Percentiles rank a stretch among this genome's conserved stretches.
These are phyloP conservation scores for Gasteruption jaculator DNA, from an alignment of 2,888 invertebrate species.

Conservation along the genomic window DNA sequence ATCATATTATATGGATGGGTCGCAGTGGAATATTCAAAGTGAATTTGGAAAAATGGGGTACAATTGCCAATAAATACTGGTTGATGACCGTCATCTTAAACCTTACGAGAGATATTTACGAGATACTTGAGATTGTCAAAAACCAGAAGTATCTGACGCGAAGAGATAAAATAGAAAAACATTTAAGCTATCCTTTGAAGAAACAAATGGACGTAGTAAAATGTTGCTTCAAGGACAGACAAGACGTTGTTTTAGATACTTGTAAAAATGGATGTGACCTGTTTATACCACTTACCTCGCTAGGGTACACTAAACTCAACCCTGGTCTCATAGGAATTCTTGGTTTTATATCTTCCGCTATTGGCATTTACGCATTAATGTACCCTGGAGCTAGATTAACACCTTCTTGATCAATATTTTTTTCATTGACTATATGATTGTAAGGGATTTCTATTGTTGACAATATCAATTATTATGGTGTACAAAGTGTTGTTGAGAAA, in stretches of 20 bases:
- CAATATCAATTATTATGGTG: no score
- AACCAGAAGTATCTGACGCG: constrained; percentile 22
- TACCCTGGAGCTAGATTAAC: constrained; percentile 75
- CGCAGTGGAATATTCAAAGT: constrained; percentile 66
- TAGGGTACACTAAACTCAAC: constrained; percentile 74
- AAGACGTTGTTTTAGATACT: constrained; percentile 74
- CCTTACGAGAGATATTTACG: constrained; percentile 78
- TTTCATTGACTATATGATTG: no score
- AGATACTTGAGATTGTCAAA: constrained; percentile 66
- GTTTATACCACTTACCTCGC: constrained; percentile 77
- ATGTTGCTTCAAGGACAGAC: constrained; percentile 50
- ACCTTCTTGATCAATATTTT: constrained; percentile 53
- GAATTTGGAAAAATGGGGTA: constrained; percentile 73
- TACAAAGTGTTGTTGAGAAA: no score
- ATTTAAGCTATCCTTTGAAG: constrained; percentile 18
- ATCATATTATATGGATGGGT: constrained; percentile 83
- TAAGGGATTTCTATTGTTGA: no score
- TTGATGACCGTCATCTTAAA: constrained; percentile 76
- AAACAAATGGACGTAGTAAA: no score
- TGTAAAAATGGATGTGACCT: constrained; percentile 83
- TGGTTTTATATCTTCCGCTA: constrained; percentile 76
- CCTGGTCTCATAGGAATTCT: constrained; percentile 74
- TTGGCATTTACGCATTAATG: constrained; percentile 71
- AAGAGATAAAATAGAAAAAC: constrained; percentile 9
- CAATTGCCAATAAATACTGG: constrained; percentile 78